A percentile compares a stretch with the other conserved stretches of the same genome.
phyloP scores from a whole-genome alignment of 2,797 vertebrate genomes.

The Neosalanx taihuensis region DNA sequence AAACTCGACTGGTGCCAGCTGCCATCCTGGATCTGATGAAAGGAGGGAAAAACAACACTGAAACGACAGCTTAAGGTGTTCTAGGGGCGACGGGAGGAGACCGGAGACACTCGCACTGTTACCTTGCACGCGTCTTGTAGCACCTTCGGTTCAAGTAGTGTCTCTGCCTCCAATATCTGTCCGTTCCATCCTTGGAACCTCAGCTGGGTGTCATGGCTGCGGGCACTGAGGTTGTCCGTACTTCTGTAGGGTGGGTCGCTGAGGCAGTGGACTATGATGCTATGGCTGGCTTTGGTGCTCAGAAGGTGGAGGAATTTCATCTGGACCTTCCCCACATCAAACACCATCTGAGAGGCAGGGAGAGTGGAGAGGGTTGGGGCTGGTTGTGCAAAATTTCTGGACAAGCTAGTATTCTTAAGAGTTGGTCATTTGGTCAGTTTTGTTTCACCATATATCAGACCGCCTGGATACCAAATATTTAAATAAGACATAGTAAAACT shows the following conservation, averaged over 20 bases:
- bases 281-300: slow-evolving; percentile 87
- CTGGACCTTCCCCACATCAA: slow-evolving; percentile 89
- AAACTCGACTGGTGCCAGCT: slow-evolving; percentile 89
- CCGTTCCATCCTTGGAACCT: slow-evolving; percentile 92
- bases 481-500: not conserved
- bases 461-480: not conserved
- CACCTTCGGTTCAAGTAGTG: slow-evolving; percentile 82
- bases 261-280: slow-evolving; percentile 87
- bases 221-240: slow-evolving; percentile 38
- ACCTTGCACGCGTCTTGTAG: slow-evolving; percentile 92
- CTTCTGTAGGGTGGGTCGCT: slow-evolving; percentile 59
- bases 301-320: slow-evolving; percentile 98
- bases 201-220: slow-evolving; percentile 51
- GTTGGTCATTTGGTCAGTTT: not conserved
- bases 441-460: too few species aligned
- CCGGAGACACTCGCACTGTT: slow-evolving; percentile 35
- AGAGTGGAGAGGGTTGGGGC: slow-evolving; percentile 29
- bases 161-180: slow-evolving; percentile 82
- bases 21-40: slow-evolving; percentile 88
- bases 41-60: slow-evolving; percentile 1
- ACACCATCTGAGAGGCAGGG: slow-evolving; percentile 77
- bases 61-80: not conserved
- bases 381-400: not conserved
- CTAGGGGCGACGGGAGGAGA: not conserved
- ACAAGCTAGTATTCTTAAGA: not conserved